phyloP scores from a whole-genome alignment of 2,113 vertebrate genomes.

The Chitala chitala region DNA sequence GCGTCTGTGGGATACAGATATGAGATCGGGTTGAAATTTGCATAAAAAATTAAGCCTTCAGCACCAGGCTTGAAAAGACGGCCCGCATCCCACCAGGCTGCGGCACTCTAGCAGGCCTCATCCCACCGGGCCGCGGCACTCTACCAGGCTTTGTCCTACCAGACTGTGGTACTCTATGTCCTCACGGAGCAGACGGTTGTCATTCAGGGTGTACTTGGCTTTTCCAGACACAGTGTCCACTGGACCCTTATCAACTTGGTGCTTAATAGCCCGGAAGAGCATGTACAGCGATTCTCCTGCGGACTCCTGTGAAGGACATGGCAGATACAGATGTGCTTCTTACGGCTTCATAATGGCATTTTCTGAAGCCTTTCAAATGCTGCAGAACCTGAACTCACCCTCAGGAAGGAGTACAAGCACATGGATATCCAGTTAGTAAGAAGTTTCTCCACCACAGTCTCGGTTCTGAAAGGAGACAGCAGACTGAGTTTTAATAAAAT shows the following conservation, averaged over 20 bases:
- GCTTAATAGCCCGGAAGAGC: slow-evolving; percentile 95
- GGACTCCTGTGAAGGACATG: slow-evolving; percentile 68
- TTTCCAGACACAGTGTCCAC: slow-evolving; percentile 95
- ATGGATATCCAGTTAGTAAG: slow-evolving; percentile 99
- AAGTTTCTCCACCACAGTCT: slow-evolving; percentile 95
- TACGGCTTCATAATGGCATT: not conserved
- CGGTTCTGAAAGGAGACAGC: slow-evolving; percentile 69
- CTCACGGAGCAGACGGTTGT: slow-evolving; percentile 90
- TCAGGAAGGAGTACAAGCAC: slow-evolving; percentile 87
- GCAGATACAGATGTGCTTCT: not conserved
- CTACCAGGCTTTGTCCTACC: slow-evolving; percentile 57
- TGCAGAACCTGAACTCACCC: slow-evolving; percentile 63
- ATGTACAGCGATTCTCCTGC: slow-evolving; percentile 93
- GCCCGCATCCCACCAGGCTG: not conserved
- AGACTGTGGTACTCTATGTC: slow-evolving; percentile 91
- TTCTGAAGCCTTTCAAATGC: not conserved
- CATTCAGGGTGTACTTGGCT: slow-evolving; percentile 94
- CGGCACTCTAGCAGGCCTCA: not conserved
- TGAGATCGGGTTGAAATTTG: not conserved
- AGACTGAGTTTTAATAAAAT: not conserved
- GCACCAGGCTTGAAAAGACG: not conserved
- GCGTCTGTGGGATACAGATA: slow-evolving; percentile 59
- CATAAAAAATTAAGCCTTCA: too few relatives aligned
- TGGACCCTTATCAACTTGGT: slow-evolving; percentile 95
- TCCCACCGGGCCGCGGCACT: not conserved